These are phyloP conservation scores for Phalacrocorax brasilianus DNA, from an alignment of 2,113 vertebrate species.

Conservation along the genomic window DNA sequence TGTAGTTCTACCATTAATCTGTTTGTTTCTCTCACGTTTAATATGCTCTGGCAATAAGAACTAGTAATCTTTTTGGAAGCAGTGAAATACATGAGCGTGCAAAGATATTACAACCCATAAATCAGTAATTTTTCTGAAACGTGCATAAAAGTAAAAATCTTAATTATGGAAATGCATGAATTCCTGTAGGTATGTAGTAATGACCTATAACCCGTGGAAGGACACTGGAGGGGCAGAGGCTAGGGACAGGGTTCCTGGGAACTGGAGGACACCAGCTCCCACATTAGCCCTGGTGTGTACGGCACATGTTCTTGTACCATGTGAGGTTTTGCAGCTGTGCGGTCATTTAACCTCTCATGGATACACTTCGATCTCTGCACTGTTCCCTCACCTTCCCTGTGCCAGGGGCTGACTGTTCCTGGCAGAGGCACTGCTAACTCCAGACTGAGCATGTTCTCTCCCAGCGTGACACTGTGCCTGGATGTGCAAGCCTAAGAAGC, in stretches of 20 bases:
- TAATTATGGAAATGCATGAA: neutral
- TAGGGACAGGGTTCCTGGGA: neutral
- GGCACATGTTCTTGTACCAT: rapidly evolving
- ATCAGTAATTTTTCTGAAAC: neutral
- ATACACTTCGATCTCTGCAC: neutral
- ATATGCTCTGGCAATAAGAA: neutral
- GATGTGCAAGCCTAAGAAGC: neutral
- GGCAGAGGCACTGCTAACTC: neutral
- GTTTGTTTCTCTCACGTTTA: neutral
- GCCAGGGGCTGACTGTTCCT: neutral
- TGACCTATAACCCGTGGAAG: neutral
- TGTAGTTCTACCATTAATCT: neutral
- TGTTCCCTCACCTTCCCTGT: neutral
- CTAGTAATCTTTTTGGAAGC: neutral
- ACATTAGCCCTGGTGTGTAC: neutral
- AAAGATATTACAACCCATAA: neutral
- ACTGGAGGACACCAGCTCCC: neutral
- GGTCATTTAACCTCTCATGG: neutral
- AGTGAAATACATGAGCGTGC: rapidly evolving
- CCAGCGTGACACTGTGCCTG: neutral
- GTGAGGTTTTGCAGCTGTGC: neutral
- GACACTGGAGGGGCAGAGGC: neutral
- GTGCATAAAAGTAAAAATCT: neutral
- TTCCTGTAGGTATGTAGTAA: neutral
- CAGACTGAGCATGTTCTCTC: neutral